Percentiles rank a stretch among this genome's conserved stretches.
These are phyloP conservation scores for Ryuthela nishihirai DNA, from an alignment of 2,888 invertebrate genomes.

Conservation along the genomic window DNA sequence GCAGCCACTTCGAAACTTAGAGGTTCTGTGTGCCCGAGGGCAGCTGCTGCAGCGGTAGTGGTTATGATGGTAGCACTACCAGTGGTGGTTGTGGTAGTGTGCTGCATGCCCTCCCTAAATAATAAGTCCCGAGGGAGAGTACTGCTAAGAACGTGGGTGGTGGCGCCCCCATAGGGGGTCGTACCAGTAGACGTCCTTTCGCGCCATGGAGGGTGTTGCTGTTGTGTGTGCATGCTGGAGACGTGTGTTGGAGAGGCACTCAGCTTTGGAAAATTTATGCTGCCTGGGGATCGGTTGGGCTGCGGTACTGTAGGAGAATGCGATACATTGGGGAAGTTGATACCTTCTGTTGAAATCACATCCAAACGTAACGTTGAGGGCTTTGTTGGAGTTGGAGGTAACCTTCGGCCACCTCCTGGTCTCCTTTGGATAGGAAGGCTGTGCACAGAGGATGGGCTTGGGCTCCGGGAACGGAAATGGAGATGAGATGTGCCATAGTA, in stretches of 20 bases:
- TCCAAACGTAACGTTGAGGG: conserved; percentile 72
- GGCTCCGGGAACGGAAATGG: conserved; percentile 53
- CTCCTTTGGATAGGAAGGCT: conserved; percentile 36
- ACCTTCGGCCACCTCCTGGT: conserved; percentile 56
- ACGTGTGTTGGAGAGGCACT: conserved; percentile 89
- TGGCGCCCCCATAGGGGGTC: background rate
- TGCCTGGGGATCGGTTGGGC: conserved; percentile 47
- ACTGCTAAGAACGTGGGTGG: too few species aligned
- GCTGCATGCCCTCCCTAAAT: too few species aligned
- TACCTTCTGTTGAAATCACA: conserved; percentile 24
- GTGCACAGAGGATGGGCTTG: conserved; percentile 47
- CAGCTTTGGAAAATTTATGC: conserved; percentile 83
- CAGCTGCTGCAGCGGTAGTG: background rate
- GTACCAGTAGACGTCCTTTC: conserved; percentile 24
- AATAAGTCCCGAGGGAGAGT: too few species aligned
- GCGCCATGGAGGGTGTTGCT: conserved; percentile 27
- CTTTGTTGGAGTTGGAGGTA: conserved; percentile 88
- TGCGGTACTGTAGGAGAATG: conserved; percentile 53
- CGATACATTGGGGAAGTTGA: conserved; percentile 52
- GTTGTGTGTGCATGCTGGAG: conserved; percentile 40
- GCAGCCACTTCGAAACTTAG: conserved; percentile 76
- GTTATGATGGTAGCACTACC: conserved; percentile 4
- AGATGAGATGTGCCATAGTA: conserved; percentile 54
- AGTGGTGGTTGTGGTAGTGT: conserved; percentile 4
- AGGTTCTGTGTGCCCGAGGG: conserved; percentile 48